Evolutionary conservation across 2,797 vertebrate genomes (phyloP), one percentile per base, ranked within the genome.

Genomic region (Malurus splendens): DNA sequence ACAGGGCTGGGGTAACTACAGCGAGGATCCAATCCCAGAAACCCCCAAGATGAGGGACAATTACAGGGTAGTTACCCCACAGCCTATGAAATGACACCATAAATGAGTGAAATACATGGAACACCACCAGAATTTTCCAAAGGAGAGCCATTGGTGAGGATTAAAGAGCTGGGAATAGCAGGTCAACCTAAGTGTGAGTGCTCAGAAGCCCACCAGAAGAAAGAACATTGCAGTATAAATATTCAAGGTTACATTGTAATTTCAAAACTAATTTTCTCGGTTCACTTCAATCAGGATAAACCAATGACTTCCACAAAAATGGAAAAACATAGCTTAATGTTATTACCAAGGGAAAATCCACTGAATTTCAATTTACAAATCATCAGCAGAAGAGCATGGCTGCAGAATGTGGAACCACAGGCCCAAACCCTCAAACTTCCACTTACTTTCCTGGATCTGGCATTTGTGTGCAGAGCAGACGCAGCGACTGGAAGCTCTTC

Each of bases 391-490:
- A 59, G 38, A 68, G 41, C 1, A 4, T 32, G 66, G 47, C 20
- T 32, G 20, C 30, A 85, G 61, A 64, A 56, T 17, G 4, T 0
- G 1, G 22, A 39, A 85, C 22, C 36, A 48, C 67, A 48, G n/a
- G 45, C 52, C 75, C 60, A 57, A n/a, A 18, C 0, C 32, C 50
- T 44, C 18, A 47, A 82, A 81, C 7, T 36, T 13, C 56, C 85
- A 96, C 98, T 97, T 98, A 99, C 99, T 99, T 99, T 97, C 98
- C 98, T 86, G 99, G 99, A 92, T 99, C 99, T 22, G 99, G 99
- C 98, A 99, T 99, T 91, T 99, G 99, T 54, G 99, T 99, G 95
- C 99, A 99, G 92, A 99, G 98, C 94, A 99, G 97, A 50, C 99
- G 98, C 93, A 99, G 96, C 0, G 98, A 99, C 97, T 99, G 99